Conservation (phyloP, 2,113 vertebrate genomes). For the Protobothrops flavoviridis region DNA sequence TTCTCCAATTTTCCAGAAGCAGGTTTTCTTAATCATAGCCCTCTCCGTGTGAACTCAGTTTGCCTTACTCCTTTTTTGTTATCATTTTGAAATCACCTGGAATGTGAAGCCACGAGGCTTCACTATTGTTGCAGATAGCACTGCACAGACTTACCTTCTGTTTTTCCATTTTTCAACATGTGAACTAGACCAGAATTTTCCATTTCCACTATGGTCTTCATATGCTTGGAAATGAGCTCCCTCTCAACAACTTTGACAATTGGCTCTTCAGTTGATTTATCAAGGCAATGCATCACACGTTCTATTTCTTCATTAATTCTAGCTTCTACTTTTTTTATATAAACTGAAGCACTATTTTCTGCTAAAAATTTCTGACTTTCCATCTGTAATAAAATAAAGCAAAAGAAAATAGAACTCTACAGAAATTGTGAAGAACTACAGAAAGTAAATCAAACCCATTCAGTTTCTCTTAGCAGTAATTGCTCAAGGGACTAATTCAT, state of each 20-base stretch:
- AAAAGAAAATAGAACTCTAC: background rate
- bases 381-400: constrained; percentile 79
- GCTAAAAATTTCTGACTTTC: constrained; percentile 99
- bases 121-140: background rate
- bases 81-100: background rate
- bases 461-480: background rate
- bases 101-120: background rate
- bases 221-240: constrained; percentile 98
- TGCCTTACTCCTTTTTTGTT: background rate
- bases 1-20: background rate
- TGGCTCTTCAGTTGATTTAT: constrained; percentile 97
- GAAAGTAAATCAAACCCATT: background rate
- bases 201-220: constrained; percentile 99
- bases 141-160: constrained; percentile 81
- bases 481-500: background rate
- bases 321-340: constrained; percentile 99
- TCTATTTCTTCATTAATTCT: constrained; percentile 99
- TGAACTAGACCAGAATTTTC: constrained; percentile 98
- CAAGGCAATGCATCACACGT: constrained; percentile 97
- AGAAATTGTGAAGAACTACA: background rate
- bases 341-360: constrained; percentile 98
- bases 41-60: background rate
- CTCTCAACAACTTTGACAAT: constrained; percentile 98
- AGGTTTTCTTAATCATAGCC: background rate
- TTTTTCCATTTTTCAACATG: constrained; percentile 99